Evolutionary conservation across 2,113 vertebrate genomes (phyloP), one percentile per base, ranked within the genome.

Genomic region (Onychorhynchus coronatus): DNA sequence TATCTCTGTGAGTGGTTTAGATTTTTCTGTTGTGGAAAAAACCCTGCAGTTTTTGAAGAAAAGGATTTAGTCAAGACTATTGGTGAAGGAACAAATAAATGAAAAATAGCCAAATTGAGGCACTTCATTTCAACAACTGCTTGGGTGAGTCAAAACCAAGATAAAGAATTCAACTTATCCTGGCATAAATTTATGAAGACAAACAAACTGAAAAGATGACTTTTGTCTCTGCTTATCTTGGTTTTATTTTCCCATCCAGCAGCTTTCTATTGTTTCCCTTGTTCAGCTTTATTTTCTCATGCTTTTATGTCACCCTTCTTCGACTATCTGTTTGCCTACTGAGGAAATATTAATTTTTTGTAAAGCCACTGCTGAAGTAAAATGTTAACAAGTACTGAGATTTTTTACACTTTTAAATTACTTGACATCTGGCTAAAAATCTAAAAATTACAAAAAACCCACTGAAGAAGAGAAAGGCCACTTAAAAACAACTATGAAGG

Each of bases 121-220:
- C 71, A 91, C 71, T 97, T 96, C 91, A 80, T 94, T 76, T 88
- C 86, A 96, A 77, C 49, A 70, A 42, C 53, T 96, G 78, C 87
- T 96, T 81, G 50, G 63, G 85, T 89, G 79, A 97, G 74, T 49
- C 70, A 95, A 92, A 97, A 96, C 86, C 44, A 95, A 96, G 50
- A 77, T 15, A 89, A 72, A 88, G 56, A 91, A 92, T 90, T 96
- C 59, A 92, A 89, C 33, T 3, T 92, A 85, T 85, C 39, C 33
- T 78, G 85, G 71, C 62, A 93, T 62, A 96, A 85, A 94, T 92
- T 85, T 94, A 81, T 65, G 66, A 95, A 84, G 77, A 8, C 13
- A 96, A 95, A 91, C 62, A 70, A 88, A 50, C 33, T 93, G 67
- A 93, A 93, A 89, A 74, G 28, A 88, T 83, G 4, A 91, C 77